These are phyloP conservation scores for Toxotes chatareus DNA, from an alignment of 2,113 vertebrate species.

Conservation along the genomic window DNA sequence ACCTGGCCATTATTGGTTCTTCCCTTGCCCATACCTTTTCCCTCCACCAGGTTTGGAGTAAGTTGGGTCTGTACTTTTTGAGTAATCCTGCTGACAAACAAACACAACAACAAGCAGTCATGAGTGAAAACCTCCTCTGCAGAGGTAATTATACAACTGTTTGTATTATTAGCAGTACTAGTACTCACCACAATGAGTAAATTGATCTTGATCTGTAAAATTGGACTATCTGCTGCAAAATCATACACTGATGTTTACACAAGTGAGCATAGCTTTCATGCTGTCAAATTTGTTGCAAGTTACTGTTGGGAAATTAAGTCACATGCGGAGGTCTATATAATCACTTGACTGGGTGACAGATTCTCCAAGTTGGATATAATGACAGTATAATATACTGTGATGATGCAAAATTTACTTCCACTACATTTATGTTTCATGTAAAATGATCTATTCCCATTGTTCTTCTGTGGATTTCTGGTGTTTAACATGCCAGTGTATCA, in stretches of 20 bases:
- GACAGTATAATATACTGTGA: background rate
- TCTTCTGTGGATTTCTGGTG: background rate
- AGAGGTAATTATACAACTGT: no score
- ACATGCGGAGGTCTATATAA: no score
- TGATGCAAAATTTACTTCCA: background rate
- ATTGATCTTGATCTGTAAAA: background rate
- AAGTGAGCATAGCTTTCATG: background rate
- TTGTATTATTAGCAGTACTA: no score
- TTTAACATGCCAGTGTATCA: background rate
- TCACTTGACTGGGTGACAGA: background rate
- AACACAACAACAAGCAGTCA: no score
- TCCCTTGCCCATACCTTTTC: no score
- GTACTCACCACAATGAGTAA: no score
- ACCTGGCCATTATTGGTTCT: no score
- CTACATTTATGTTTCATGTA: background rate
- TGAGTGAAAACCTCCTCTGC: no score
- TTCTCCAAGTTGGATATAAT: background rate
- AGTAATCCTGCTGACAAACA: no score
- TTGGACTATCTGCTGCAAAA: background rate
- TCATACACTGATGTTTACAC: background rate
- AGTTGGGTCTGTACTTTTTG: no score
- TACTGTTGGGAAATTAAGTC: no score
- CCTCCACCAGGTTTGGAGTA: no score
- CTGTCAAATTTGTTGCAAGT: background rate
- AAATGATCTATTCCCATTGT: background rate